Evolutionary conservation across 2,113 vertebrate species (phyloP), one percentile per base, ranked within the genome.

Genomic region (Lathamus discolor): DNA sequence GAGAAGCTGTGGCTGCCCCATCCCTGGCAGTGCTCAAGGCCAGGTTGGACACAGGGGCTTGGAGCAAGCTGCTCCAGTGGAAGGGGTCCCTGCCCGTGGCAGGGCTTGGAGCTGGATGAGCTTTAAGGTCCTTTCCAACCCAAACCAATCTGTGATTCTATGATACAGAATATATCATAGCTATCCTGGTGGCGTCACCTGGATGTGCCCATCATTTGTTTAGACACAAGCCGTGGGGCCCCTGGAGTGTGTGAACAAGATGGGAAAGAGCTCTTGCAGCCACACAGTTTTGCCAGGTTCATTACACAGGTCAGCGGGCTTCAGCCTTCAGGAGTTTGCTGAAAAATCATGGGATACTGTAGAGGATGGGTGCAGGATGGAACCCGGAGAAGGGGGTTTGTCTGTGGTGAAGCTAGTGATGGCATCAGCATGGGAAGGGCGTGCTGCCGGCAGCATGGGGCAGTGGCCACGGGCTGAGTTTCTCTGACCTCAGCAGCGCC

Each of bases 151-250:
- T 23, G 20, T 6, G 57, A 59, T 59, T 59, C 20, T 59, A 3
- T 10, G 57, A 22, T 59, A 7, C 57, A 59, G 33, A 59, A 35
- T 59, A 35, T 35, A 16, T 35, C 33, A 15, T 14, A 59, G 20
- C 1, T 12, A 10, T 22, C 31, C 29, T 51, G 25, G 10, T 10
- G 9, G 7, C 7, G 1, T 61, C 28, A 10, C 25, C 39, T 33
- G 9, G 17, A 49, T 0, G 0, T 19, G 46, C 28, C 15, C 43
- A 12, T 83, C 18, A 6, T 28, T 44, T 1, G 0, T 41, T 41
- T 29, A 46, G 57, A 44, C 37, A 9, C 1, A 14, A 80, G 63
- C n/a, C 3, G 1, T 63, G 41, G 70, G 54, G 61, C 35, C 28
- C 8, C 29, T 5, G 24, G 20, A 22, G 29, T 33, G 27, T 51